Evolutionary conservation across 2,888 invertebrate genomes (phyloP), one percentile per base, ranked within the genome.

Genomic region (Formica aserva): DNA sequence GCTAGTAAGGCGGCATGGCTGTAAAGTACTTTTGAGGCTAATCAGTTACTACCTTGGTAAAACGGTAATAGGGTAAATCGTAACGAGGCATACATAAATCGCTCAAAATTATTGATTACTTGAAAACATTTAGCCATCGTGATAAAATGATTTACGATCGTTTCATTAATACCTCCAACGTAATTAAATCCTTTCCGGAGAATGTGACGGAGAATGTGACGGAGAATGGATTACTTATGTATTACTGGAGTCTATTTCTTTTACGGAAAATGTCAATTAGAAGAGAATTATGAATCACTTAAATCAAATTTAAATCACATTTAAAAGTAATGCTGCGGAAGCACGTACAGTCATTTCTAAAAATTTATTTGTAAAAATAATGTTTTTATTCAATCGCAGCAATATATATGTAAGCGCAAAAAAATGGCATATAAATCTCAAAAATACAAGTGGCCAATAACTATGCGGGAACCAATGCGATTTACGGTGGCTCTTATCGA

Each of bases 21-120:
- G 69, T 78, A 71, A 71, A 71, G 78, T 80, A 80, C 78, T 80
- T 80, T 45, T 60, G 71, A 71, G 32, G 45, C 26, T 80, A 80
- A 80, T 80, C 69, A 71, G 45, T 80, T 71, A 60, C 35, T 38
- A 60, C 60, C 66, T 62, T 26, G 60, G 60, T 62, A 18, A 60
- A 78, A 80, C 35, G 60, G 78, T 78, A 78, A 78, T 69, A 45
- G 18, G 57, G 13, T 78, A 78, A 78, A 69, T 60, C 69, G 41
- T 69, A 69, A 29, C 57, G 18, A 78, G 57, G 22, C 22, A 62
- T 35, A 62, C 35, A 13, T 60, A 71, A 80, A 80, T 62, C 45
- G 22, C 9, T 9, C 48, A 45, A 52, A 52, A 71, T 67, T 77
- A 77, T 67, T n/a, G 71, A 80, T 32, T 60, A 35, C 35, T 60